Conservation (phyloP, 2,113 vertebrate species). For the Rostratula benghalensis region DNA sequence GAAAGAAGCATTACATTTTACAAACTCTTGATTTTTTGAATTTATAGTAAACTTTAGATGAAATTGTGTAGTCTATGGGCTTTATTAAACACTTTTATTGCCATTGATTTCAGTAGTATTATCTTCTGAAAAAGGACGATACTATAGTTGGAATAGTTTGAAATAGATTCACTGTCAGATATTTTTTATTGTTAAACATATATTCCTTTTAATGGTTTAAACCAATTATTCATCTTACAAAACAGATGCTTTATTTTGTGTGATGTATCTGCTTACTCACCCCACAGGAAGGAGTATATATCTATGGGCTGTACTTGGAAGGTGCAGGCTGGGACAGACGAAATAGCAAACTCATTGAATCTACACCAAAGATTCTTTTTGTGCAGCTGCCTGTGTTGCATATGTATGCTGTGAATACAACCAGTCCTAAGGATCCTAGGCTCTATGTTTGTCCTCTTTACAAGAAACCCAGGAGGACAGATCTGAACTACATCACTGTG, state of each 20-base stretch:
- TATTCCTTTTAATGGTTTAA: neutral
- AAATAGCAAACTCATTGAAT: constrained; percentile 72
- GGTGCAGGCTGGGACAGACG: constrained; percentile 79
- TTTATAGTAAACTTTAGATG: neutral
- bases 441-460: constrained; percentile 81
- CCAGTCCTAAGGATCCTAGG: constrained; percentile 68
- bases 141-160: neutral
- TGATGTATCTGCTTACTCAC: neutral
- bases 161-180: neutral
- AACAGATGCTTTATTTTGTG: neutral
- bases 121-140: neutral
- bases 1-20: neutral
- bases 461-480: constrained; percentile 77
- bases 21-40: neutral
- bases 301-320: constrained; percentile 78
- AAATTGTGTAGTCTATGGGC: neutral
- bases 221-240: neutral
- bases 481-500: constrained; percentile 77
- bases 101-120: neutral
- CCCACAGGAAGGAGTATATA: constrained; percentile 78
- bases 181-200: neutral
- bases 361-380: constrained; percentile 78
- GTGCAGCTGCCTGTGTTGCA: constrained; percentile 75
- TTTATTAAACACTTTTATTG: neutral
- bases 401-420: constrained; percentile 76